Percentiles rank a stretch among this genome's conserved stretches.
phyloP scores from a whole-genome alignment of 2,113 vertebrate species.

The Apaloderma vittatum region DNA sequence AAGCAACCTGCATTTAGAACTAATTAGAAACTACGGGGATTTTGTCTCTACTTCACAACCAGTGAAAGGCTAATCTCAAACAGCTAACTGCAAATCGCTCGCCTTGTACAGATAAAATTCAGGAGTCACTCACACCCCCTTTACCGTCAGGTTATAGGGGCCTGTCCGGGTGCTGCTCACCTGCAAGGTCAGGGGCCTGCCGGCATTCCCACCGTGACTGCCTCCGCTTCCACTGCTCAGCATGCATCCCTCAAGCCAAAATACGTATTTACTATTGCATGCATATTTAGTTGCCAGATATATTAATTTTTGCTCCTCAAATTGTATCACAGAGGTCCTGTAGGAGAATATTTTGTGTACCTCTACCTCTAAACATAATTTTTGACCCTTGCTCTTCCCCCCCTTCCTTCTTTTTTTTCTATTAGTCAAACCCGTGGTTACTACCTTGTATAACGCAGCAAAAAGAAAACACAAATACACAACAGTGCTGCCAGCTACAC shows the following conservation, averaged over 20 bases:
- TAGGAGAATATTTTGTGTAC: neutral
- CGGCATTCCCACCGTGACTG: rapidly evolving
- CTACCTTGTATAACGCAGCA: rapidly evolving
- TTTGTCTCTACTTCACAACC: neutral
- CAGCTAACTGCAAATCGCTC: neutral
- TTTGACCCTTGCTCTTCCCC: rapidly evolving
- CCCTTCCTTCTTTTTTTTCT: neutral
- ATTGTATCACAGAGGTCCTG: neutral
- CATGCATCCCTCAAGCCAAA: neutral
- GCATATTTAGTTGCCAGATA: neutral
- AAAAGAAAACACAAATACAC: neutral
- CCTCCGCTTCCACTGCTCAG: neutral
- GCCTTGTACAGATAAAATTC: neutral
- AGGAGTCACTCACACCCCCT: rapidly evolving
- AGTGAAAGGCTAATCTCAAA: neutral
- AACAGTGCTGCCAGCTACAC: neutral
- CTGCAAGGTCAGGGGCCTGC: rapidly evolving
- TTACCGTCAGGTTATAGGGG: rapidly evolving
- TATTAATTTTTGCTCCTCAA: neutral
- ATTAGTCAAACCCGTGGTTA: neutral
- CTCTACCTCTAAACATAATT: neutral
- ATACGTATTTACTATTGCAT: neutral
- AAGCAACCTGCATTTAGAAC: neutral
- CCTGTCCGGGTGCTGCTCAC: neutral
- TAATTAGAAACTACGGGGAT: neutral